Conservation (phyloP, 2,797 vertebrate species). For the Rhabdophis nuchalis region DNA sequence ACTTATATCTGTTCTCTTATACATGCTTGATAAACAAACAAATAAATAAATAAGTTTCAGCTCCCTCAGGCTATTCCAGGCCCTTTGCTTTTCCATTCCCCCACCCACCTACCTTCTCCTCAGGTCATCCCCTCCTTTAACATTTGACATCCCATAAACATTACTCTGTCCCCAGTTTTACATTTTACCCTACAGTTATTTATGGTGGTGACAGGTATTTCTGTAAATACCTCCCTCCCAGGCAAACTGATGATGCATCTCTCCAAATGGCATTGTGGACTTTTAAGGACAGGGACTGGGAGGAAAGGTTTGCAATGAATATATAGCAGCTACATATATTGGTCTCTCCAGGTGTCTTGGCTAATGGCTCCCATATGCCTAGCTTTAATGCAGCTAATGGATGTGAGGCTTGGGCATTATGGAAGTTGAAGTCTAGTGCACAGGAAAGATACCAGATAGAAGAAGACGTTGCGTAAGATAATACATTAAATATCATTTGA, state of each 20-base stretch:
- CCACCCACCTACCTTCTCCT: rapidly evolving
- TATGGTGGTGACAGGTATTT: neutral
- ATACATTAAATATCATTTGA: neutral
- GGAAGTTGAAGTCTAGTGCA: neutral
- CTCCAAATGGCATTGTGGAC: neutral
- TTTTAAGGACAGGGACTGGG: neutral
- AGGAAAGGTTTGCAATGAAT: neutral
- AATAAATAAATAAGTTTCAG: neutral
- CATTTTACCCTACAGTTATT: neutral
- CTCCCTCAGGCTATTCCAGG: neutral
- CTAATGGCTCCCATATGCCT: neutral
- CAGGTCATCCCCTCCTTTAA: neutral
- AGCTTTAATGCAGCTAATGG: neutral
- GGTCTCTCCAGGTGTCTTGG: neutral
- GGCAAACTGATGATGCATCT: neutral
- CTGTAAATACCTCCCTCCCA: neutral
- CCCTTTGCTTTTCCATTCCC: neutral
- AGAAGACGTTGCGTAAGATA: neutral
- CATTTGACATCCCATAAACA: neutral
- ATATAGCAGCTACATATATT: neutral
- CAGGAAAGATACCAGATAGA: neutral
- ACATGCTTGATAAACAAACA: too few species aligned
- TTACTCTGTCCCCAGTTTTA: neutral
- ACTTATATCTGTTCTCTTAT: too few species aligned
- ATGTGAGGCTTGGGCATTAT: neutral